Conservation (phyloP, 2,888 invertebrate genomes). For the Archips crataeganus region DNA sequence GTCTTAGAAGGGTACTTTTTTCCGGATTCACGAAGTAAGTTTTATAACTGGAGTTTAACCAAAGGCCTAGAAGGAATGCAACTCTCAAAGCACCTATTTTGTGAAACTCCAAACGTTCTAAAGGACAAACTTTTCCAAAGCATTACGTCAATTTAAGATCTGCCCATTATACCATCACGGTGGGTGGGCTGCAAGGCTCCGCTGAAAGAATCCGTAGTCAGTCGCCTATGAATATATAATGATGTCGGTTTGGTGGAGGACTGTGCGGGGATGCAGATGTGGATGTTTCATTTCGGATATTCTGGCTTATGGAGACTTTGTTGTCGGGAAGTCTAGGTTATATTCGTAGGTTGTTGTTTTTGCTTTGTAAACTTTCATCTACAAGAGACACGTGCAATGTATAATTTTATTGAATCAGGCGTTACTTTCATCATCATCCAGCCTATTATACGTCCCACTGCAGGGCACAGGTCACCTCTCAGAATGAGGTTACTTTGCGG, state of each 20-base stretch:
- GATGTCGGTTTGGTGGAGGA: slow-evolving; percentile 62
- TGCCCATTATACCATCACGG: slow-evolving; percentile 81
- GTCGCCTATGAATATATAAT: slow-evolving; percentile 82
- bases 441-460: too few relatives aligned
- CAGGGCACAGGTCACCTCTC: too few relatives aligned
- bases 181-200: slow-evolving; percentile 67
- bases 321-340: too few relatives aligned
- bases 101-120: slow-evolving; percentile 2
- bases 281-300: slow-evolving; percentile 38
- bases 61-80: neutral
- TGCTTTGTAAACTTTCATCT: too few relatives aligned
- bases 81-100: neutral
- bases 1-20: too few relatives aligned
- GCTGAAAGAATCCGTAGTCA: slow-evolving; percentile 70
- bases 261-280: slow-evolving; percentile 49
- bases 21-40: too few relatives aligned
- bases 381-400: too few relatives aligned
- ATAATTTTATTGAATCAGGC: too few relatives aligned
- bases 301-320: neutral
- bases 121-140: slow-evolving; percentile 53
- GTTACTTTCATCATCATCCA: too few relatives aligned
- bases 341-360: too few relatives aligned
- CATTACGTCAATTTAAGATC: slow-evolving; percentile 51
- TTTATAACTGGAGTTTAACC: neutral
- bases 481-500: too few relatives aligned